These are phyloP conservation scores for Dascillus cervinus DNA, from an alignment of 2,888 invertebrate genomes.

Conservation along the genomic window DNA sequence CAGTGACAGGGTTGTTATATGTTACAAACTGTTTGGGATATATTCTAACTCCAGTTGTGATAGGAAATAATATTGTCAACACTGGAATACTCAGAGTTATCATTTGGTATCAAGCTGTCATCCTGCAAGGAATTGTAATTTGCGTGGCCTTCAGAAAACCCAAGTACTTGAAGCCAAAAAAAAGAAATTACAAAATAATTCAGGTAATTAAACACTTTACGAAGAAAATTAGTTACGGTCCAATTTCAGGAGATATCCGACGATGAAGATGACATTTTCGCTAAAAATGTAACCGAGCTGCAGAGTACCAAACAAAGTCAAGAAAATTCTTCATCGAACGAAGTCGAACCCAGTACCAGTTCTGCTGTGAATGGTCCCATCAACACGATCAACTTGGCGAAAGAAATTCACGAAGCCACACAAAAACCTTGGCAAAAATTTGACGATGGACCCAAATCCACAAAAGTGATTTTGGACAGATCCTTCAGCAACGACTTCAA, in stretches of 20 bases:
- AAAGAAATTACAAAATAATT: conserved; percentile 29
- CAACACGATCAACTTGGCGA: too few species aligned
- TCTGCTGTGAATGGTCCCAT: too few species aligned
- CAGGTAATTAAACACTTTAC: too few species aligned
- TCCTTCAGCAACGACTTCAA: conserved; percentile 11
- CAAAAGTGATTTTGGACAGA: conserved; percentile 6
- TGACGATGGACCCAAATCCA: too few species aligned
- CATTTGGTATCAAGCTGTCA: conserved; percentile 50
- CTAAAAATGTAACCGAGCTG: conserved; percentile 34
- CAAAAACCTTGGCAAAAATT: conserved; percentile 26
- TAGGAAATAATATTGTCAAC: conserved; percentile 45
- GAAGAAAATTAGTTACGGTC: too few species aligned
- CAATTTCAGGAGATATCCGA: conserved; percentile 28
- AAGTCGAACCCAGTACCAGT: too few species aligned
- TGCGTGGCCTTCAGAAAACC: conserved; percentile 50
- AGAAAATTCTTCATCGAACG: too few species aligned
- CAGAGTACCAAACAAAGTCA: conserved; percentile 31
- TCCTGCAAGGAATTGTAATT: conserved; percentile 51
- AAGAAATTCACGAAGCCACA: too few species aligned
- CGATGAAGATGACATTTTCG: conserved; percentile 51
- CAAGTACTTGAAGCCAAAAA: conserved; percentile 39
- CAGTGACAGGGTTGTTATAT: conserved; percentile 47
- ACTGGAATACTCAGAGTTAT: conserved; percentile 42
- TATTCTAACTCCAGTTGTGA: conserved; percentile 45
- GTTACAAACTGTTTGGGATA: conserved; percentile 49